Evolutionary conservation across 2,113 vertebrate species (phyloP).

Genomic region (Solea solea): DNA sequence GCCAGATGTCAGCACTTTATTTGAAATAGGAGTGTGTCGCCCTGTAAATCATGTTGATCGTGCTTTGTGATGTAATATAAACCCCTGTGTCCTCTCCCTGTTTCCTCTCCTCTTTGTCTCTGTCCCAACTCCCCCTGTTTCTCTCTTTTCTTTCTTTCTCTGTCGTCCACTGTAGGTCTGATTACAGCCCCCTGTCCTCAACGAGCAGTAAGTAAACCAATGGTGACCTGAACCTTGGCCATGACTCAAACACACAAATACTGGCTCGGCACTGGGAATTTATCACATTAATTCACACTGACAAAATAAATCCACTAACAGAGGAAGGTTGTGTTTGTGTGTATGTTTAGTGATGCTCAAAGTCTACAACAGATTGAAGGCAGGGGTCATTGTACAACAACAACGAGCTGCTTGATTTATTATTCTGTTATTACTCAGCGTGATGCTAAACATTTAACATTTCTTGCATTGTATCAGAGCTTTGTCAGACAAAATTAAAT

Average conservation of each 20-base stretch:
- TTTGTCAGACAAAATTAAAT: neutral
- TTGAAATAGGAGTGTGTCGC: conserved; percentile 52
- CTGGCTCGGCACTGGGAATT: neutral
- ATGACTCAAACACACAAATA: neutral
- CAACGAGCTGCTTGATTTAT: neutral
- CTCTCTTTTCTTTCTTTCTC: neutral
- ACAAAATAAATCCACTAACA: conserved; percentile 43
- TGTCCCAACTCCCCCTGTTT: neutral
- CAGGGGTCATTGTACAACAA: neutral
- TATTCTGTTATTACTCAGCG: neutral
- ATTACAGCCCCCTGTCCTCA: conserved; percentile 93
- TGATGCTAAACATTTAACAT: neutral
- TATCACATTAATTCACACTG: conserved; percentile 38
- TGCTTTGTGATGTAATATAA: conserved; percentile 55
- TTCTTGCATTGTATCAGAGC: neutral
- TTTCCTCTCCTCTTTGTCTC: conserved; percentile 29
- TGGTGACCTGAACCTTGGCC: neutral
- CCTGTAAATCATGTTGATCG: conserved; percentile 52
- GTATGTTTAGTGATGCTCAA: conserved; percentile 15
- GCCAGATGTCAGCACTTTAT: conserved; percentile 57
- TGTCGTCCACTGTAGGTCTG: conserved; percentile 85
- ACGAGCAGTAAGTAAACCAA: conserved; percentile 91
- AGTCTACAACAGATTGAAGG: conserved; percentile 8
- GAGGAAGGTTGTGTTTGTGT: conserved; percentile 27
- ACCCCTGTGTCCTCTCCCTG: conserved; percentile 59